phyloP scores from a whole-genome alignment of 2,797 vertebrate species.

The Arnoldichthys spilopterus region DNA sequence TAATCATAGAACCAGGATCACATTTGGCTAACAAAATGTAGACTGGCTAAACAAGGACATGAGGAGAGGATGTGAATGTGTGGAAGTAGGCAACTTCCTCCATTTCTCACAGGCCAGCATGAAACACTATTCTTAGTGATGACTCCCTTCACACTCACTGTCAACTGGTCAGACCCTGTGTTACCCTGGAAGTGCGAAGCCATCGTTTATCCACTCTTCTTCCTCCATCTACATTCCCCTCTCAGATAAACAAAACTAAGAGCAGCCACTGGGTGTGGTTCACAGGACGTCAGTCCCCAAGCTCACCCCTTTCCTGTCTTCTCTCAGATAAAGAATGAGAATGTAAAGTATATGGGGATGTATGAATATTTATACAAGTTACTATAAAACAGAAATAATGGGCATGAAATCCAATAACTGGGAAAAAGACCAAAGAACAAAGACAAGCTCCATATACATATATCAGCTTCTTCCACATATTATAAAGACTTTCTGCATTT shows the following conservation, averaged over 20 bases:
- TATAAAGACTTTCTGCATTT: not conserved
- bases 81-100: slow-evolving; percentile 55
- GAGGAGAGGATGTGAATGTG: slow-evolving; percentile 30
- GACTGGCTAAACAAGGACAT: slow-evolving; percentile 28
- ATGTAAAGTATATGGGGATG: too few relatives aligned
- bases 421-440: not conserved
- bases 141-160: slow-evolving; percentile 36
- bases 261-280: slow-evolving; percentile 69
- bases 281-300: slow-evolving; percentile 66
- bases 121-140: slow-evolving; percentile 59
- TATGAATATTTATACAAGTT: slow-evolving; percentile 1
- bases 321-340: slow-evolving; percentile 31
- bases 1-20: slow-evolving; percentile 8
- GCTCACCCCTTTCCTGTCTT: slow-evolving; percentile 69
- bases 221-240: slow-evolving; percentile 46
- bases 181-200: slow-evolving; percentile 49
- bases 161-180: slow-evolving; percentile 24
- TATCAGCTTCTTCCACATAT: not conserved
- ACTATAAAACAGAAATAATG: not conserved
- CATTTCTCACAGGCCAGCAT: slow-evolving; percentile 52
- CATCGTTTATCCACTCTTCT: slow-evolving; percentile 55
- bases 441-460: not conserved
- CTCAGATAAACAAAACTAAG: slow-evolving; percentile 63
- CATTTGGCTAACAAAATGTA: slow-evolving; percentile 32
- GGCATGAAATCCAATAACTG: not conserved